Base-by-base conservation (phyloP, 2,888 invertebrate genomes). In the Drosophila colorata region DNA sequence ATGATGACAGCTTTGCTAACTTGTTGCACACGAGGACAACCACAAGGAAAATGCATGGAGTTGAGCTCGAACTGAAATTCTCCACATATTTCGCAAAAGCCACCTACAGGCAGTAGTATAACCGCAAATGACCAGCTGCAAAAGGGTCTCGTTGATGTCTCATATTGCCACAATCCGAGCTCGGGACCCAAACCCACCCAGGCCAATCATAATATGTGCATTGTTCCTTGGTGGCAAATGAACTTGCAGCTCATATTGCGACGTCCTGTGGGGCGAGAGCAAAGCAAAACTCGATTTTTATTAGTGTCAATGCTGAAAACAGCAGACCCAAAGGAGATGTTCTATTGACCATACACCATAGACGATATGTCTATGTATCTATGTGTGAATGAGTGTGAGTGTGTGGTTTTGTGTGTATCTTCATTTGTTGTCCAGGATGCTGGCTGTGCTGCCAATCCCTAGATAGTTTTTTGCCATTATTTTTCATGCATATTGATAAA, bases 251-350 rank as follows among this genome's bases (percentile, higher is more conserved):
- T 66, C 66, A 75, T 75, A 48, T 75, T 75, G 60, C 57, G 44
- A 40, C 52, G 23, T 64, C 74, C 69, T 64, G 69, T 68, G 68
- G 46, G 68, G 60, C 61, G 52, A 18, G 13, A 38, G 53, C 48
- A 63, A 63, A 49, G 48, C 69, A 58, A 52, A 58, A 58, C 48
- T 74, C 69, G 49, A 74, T 74, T 73, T 79, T 70, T 75, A 71
- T 79, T 73, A 70, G 79, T 75, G 75, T 79, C 75, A 78, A 69
- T 58, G 74, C 66, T 61, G 63, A 49, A 48, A 49, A 52, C 25
- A 37, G 18, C 55, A 58, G 59, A 38, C 78, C 74, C 78, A 68
- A 58, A 66, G 72, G 74, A 64, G 60, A 68, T 44, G 58, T 73
- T 73, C 56, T 52, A 64, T 59, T 60, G 73, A 65, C 69, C 57